Evolutionary conservation across 2,888 invertebrate species (phyloP).

Genomic region (Tetragonula carbonaria): DNA sequence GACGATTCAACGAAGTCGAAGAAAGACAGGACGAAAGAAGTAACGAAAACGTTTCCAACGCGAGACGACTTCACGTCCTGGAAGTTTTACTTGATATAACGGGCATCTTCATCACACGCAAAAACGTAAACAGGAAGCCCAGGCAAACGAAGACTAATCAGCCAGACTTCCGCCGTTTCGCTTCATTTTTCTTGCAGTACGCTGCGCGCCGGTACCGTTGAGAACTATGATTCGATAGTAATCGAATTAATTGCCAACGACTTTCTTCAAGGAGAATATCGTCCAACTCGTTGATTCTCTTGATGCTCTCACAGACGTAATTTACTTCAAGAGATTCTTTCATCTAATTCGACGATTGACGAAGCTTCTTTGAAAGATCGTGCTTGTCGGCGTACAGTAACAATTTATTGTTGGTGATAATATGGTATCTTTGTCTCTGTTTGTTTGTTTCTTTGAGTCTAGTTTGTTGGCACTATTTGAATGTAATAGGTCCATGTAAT

Average conservation of each 20-base stretch:
- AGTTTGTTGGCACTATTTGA: not conserved
- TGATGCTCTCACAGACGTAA: conserved; percentile 9
- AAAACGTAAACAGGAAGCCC: conserved; percentile 61
- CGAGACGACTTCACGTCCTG: conserved; percentile 47
- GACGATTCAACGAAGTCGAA: conserved; percentile 25
- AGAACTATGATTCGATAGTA: conserved; percentile 49
- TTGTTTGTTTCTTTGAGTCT: not conserved
- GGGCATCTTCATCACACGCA: conserved; percentile 52
- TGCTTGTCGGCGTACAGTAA: not conserved
- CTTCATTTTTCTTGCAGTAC: conserved; percentile 36
- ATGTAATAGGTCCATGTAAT: not conserved
- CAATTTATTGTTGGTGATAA: not conserved
- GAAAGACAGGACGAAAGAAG: not conserved
- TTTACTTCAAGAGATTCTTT: conserved; percentile 1
- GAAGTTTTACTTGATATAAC: conserved; percentile 59
- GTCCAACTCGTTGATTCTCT: conserved; percentile 13
- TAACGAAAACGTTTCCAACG: conserved; percentile 31
- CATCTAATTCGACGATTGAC: not conserved
- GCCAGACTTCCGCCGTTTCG: conserved; percentile 51
- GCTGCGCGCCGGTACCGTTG: conserved; percentile 12
- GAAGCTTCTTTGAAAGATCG: not conserved
- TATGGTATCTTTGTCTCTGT: not conserved
- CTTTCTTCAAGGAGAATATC: conserved; percentile 26
- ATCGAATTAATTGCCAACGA: conserved; percentile 56
- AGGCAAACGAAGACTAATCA: conserved; percentile 56